phyloP scores from a whole-genome alignment of 64 coral and sea anemone genomes.

The Porites australiensis region DNA sequence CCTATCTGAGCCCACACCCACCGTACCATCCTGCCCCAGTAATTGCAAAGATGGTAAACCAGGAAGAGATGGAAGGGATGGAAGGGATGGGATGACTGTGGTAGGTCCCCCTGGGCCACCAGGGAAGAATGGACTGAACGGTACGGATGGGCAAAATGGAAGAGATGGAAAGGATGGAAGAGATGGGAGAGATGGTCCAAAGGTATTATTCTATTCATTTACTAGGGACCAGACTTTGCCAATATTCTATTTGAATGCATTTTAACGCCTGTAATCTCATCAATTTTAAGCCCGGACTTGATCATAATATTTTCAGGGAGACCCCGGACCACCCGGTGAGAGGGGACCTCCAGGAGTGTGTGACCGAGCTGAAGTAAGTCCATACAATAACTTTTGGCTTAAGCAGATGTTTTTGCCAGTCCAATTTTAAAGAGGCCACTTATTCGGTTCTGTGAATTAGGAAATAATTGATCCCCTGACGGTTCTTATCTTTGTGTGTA shows the following conservation, averaged over 20 bases:
- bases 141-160: slow-evolving; percentile 66
- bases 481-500: no score
- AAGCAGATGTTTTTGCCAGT: neutral
- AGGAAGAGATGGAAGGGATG: slow-evolving; percentile 68
- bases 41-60: slow-evolving; percentile 69
- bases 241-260: no score
- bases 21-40: slow-evolving; percentile 13
- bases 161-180: slow-evolving; percentile 62
- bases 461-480: no score
- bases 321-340: neutral
- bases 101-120: slow-evolving; percentile 59
- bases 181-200: slow-evolving; percentile 49
- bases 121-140: slow-evolving; percentile 58
- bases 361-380: slow-evolving; percentile 16
- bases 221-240: no score
- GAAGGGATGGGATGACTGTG: slow-evolving; percentile 65
- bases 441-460: no score
- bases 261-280: no score
- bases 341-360: slow-evolving; percentile 25
- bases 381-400: neutral
- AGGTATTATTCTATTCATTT: slow-evolving; percentile 6
- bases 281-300: neutral
- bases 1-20: slow-evolving; percentile 55
- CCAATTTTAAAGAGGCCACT: neutral
- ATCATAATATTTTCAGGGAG: neutral